Evolutionary conservation across 1,140 invertebrate species (phyloP).

Genomic region (Hyposmocoma kahamanoa): DNA sequence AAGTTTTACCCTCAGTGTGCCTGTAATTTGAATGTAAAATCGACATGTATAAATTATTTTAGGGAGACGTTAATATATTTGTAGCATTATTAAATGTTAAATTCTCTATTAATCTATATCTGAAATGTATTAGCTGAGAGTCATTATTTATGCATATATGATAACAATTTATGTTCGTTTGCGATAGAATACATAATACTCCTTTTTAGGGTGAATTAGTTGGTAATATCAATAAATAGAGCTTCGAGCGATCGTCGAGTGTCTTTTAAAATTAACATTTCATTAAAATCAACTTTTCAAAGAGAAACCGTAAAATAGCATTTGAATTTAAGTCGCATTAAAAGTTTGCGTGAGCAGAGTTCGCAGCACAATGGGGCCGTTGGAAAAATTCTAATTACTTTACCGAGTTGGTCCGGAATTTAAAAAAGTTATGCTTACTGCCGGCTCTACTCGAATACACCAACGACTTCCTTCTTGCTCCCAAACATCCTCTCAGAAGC

Average conservation of each 20-base stretch:
- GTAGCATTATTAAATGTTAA: too few species aligned
- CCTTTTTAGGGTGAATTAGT: too few species aligned
- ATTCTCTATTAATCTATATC: too few species aligned
- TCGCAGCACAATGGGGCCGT: slow-evolving; percentile 50
- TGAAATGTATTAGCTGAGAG: too few species aligned
- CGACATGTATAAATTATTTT: neutral
- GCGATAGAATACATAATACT: too few species aligned
- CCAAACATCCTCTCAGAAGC: too few species aligned
- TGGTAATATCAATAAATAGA: too few species aligned
- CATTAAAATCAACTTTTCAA: slow-evolving; percentile 49
- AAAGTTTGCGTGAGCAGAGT: slow-evolving; percentile 60
- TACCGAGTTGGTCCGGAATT: slow-evolving; percentile 53
- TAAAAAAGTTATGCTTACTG: slow-evolving; percentile 50
- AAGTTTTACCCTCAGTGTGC: slow-evolving; percentile 13
- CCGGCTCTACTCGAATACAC: slow-evolving; percentile 24
- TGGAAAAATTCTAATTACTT: slow-evolving; percentile 70
- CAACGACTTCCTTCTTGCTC: too few species aligned
- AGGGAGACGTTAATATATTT: too few species aligned
- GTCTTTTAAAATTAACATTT: slow-evolving; percentile 28
- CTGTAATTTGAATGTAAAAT: slow-evolving; percentile 5
- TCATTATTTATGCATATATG: too few species aligned
- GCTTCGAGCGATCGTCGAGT: too few species aligned
- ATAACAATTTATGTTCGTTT: too few species aligned
- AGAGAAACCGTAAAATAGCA: slow-evolving; percentile 58
- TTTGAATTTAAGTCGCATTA: slow-evolving; percentile 67